Conservation (phyloP, 2,888 invertebrate genomes). For the Tanytarsus gracilentus region DNA sequence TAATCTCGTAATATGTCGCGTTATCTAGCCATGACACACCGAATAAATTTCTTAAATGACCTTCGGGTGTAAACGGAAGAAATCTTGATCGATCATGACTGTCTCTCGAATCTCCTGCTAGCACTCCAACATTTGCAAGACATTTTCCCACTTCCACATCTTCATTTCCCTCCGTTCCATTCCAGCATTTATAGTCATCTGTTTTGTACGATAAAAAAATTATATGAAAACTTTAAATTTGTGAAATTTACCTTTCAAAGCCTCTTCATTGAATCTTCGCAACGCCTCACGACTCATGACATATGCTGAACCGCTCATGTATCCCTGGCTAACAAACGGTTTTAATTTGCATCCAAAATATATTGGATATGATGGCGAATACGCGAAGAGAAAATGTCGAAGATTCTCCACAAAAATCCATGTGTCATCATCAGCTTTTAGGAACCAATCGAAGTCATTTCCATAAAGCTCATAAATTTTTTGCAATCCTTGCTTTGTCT, state of each 20-base stretch:
- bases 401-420: slow-evolving; percentile 79
- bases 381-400: slow-evolving; percentile 65
- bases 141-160: slow-evolving; percentile 90
- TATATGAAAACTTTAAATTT: no score
- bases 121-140: slow-evolving; percentile 67
- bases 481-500: slow-evolving; percentile 81
- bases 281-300: slow-evolving; percentile 72
- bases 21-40: slow-evolving; percentile 83
- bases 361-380: slow-evolving; percentile 58
- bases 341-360: slow-evolving; percentile 84
- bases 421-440: slow-evolving; percentile 93
- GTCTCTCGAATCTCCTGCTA: slow-evolving; percentile 77
- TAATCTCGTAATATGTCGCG: slow-evolving; percentile 78
- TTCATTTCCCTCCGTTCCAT: slow-evolving; percentile 67
- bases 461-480: slow-evolving; percentile 69
- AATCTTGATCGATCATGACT: slow-evolving; percentile 71
- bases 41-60: slow-evolving; percentile 69
- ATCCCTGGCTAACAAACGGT: slow-evolving; percentile 71
- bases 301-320: slow-evolving; percentile 84
- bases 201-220: no score
- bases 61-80: slow-evolving; percentile 83
- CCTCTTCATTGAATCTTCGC: slow-evolving; percentile 59
- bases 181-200: slow-evolving; percentile 55
- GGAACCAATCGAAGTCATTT: slow-evolving; percentile 81
- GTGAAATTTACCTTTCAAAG: no score